Base-by-base conservation (phyloP, 2,113 vertebrate genomes). In the Macrotus californicus region DNA sequence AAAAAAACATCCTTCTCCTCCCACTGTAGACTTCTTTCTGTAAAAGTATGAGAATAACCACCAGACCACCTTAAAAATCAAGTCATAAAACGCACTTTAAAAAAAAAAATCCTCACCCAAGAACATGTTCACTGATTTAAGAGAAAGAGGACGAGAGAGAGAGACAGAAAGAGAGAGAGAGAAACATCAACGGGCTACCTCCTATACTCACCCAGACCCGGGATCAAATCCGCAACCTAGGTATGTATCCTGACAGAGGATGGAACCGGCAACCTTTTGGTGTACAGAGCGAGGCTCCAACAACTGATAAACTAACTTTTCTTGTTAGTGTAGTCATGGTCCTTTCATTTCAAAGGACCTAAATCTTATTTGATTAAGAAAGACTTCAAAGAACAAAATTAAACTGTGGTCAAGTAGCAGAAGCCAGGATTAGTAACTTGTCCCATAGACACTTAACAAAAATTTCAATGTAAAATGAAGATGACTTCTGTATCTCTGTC, bases 401-500 rank as follows among this genome's bases (percentile, higher is more conserved):
- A 48, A 94, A 80, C 5, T 67, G 10, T 85, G 34, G 94, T 52
- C 69, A 82, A 92, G 93, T 24, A 84, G 48, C 43, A 92, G 72
- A 15, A 87, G 5, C 14, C 81, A 84, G 76, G 0, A 81, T n/a
- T 36, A 94, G 64, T 46, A 95, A n/a, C n/a, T n/a, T n/a, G n/a
- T n/a, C n/a, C n/a, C n/a, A n/a, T n/a, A n/a, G n/a, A n/a, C n/a
- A n/a, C n/a, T n/a, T n/a, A n/a, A 96, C 18, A 34, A 94, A 70
- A 95, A 85, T 52, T 90, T 92, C 61, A 66, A n/a, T 48, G 39
- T 94, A 88, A 90, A 80, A 3, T 39, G 39, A 96, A 82, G 70
- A 84, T 50, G 26, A 81, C 52, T 92, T 92, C 69, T 86, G 22
- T 61, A 46, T 85, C 43, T 92, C 43, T 92, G 46, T 84, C 77